These are phyloP conservation scores for Ostrea denselamellosa DNA, from an alignment of 1,140 invertebrate species.

Conservation along the genomic window DNA sequence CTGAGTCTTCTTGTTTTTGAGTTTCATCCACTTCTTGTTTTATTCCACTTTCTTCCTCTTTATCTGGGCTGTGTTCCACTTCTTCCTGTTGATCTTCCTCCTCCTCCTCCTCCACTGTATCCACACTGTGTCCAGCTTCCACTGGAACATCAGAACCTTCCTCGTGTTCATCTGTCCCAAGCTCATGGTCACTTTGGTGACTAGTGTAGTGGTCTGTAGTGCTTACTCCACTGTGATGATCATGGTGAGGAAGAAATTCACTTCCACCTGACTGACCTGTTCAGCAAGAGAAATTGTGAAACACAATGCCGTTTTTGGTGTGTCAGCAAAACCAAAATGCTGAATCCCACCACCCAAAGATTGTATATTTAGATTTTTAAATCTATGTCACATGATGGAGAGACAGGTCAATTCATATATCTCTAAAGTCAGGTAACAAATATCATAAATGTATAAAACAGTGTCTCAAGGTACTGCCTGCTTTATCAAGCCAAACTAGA, in stretches of 20 bases:
- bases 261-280: constrained; percentile 72
- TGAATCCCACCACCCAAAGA: too few species aligned
- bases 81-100: constrained; percentile 37
- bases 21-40: constrained; percentile 42
- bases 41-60: constrained; percentile 24
- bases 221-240: constrained; percentile 24
- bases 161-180: background rate
- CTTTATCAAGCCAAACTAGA: too few species aligned
- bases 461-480: too few species aligned
- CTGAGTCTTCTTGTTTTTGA: background rate
- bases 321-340: too few species aligned
- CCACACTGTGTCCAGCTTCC: constrained; percentile 15
- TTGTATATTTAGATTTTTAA: too few species aligned
- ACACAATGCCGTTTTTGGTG: too few species aligned
- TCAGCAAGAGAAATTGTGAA: background rate
- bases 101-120: constrained; percentile 10
- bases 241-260: constrained; percentile 63
- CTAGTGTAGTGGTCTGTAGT: constrained; percentile 49
- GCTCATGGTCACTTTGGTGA: constrained; percentile 40
- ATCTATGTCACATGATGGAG: too few species aligned
- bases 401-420: too few species aligned
- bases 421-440: too few species aligned
- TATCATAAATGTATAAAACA: too few species aligned
- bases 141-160: background rate
- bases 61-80: constrained; percentile 11